Evolutionary conservation across 2,113 vertebrate genomes (phyloP), one percentile per base, ranked within the genome.

Genomic region (Oreochromis tanganicae): DNA sequence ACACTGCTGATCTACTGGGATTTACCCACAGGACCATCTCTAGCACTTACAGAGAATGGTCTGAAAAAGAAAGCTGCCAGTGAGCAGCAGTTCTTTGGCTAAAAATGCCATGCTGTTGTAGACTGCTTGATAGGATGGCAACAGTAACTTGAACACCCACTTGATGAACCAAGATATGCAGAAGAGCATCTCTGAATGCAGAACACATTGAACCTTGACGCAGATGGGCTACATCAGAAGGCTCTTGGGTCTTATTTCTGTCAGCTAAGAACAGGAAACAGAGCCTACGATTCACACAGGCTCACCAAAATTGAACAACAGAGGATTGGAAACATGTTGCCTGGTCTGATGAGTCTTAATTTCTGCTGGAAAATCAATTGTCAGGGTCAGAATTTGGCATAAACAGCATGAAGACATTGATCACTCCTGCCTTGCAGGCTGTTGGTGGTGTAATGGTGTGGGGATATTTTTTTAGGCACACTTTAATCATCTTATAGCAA

Each of bases 391-490:
- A 75, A 75, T 16, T 17, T 48, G 24, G 21, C 14, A 17, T 48
- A 73, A 46, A 73, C 68, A 73, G 13, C 68, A 48, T 48, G 21
- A 73, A 73, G 3, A 38, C 6, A 66, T 38, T 66, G 61, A 66
- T 46, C 13, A 9, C 16, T 73, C 13, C 38, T 73, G 38, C 66
- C 13, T 46, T 46, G 38, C 21, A 73, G 21, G 38, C 13, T 17
- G 43, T 24, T 46, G 21, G 38, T 9, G 41, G 21, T 73, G 16
- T 73, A 73, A 73, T 73, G 13, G 21, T 73, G 68, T 6, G 68
- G 21, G 68, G 38, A 73, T 46, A 73, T 46, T 73, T 48, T 73
- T 73, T 21, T 73, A 46, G 66, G 68, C 38, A 73, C 9, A 73
- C 68, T 46, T 14, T 73, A 27, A 43, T 43, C 38, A 16, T 46